phyloP scores from a whole-genome alignment of 2,113 vertebrate species.

The Athene noctua region DNA sequence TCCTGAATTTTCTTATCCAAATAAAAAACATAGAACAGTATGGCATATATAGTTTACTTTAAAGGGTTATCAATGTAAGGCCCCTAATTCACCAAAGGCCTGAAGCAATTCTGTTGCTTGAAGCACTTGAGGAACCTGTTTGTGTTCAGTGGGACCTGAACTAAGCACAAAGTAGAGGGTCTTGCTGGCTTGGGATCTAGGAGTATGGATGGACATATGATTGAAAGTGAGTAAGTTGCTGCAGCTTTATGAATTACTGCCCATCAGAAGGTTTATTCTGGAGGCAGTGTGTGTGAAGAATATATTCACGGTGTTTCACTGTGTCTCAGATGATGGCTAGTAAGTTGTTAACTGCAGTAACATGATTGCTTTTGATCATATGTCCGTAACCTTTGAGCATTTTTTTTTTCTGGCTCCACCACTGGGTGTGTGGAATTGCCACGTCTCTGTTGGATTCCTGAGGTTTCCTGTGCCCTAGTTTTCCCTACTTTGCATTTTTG shows the following conservation, averaged over 20 bases:
- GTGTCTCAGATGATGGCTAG: background rate
- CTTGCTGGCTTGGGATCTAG: background rate
- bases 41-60: background rate
- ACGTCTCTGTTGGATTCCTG: background rate
- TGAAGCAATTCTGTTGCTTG: background rate
- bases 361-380: background rate
- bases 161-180: background rate
- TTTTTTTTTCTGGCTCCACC: background rate
- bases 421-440: background rate
- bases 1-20: background rate
- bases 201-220: fast-evolving
- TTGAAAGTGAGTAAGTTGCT: background rate
- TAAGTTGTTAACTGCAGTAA: background rate
- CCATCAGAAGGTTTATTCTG: background rate
- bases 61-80: background rate
- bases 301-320: background rate
- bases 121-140: background rate
- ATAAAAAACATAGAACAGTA: fast-evolving
- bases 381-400: background rate
- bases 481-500: background rate
- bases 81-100: background rate
- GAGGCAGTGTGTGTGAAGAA: background rate
- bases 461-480: background rate
- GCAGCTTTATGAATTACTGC: background rate
- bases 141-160: background rate